These are phyloP conservation scores for Dryadula phaetusa DNA, from an alignment of 2,888 invertebrate species.

Conservation along the genomic window DNA sequence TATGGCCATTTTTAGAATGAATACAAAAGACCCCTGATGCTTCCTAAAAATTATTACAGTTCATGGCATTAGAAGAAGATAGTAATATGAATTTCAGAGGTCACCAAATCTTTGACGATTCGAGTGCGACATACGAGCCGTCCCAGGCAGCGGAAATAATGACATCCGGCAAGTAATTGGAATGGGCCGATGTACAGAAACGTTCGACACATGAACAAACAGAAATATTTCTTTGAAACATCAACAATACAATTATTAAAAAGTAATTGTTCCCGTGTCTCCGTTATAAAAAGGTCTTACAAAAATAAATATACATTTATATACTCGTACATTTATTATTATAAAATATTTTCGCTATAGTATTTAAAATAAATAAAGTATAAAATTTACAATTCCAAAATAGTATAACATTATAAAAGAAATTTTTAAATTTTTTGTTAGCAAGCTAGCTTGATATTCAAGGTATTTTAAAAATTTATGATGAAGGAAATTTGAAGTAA, in stretches of 20 bases:
- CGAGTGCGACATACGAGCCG: slow-evolving; percentile 61
- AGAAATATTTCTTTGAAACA: slow-evolving; percentile 14
- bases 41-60: background rate
- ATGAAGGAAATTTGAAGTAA: slow-evolving; percentile 39
- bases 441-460: slow-evolving; percentile 4
- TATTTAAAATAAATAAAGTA: too few relatives aligned
- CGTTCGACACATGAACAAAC: slow-evolving; percentile 26
- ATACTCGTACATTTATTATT: too few relatives aligned
- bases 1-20: background rate
- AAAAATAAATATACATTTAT: background rate
- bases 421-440: background rate
- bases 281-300: background rate
- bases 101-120: slow-evolving; percentile 66
- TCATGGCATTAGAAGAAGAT: background rate
- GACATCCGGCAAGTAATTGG: slow-evolving; percentile 81
- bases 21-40: background rate
- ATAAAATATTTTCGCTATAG: too few relatives aligned
- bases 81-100: slow-evolving; percentile 64
- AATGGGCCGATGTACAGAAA: slow-evolving; percentile 54
- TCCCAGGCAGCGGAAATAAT: slow-evolving; percentile 78
- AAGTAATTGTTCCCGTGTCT: slow-evolving; percentile 10
- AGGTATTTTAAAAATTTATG: slow-evolving; percentile 18
- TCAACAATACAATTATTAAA: slow-evolving; percentile 7
- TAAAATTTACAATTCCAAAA: background rate
- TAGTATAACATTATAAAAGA: background rate